phyloP scores from a whole-genome alignment of 2,888 invertebrate genomes.

The Protophormia terraenovae region DNA sequence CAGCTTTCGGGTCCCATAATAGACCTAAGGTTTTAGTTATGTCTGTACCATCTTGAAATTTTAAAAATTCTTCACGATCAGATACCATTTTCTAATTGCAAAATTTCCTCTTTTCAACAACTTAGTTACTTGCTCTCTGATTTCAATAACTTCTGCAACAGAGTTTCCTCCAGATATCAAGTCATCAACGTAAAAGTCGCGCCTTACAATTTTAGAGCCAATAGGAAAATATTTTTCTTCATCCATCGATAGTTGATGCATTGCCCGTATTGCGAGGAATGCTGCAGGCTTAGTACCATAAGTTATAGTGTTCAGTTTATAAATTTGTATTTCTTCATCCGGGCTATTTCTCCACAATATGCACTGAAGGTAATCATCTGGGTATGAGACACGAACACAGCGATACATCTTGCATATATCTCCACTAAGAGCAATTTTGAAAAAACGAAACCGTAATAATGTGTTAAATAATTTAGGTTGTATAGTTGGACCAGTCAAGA shows the following conservation, averaged over 20 bases:
- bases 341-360: too few relatives aligned
- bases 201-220: slow-evolving; percentile 55
- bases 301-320: not conserved
- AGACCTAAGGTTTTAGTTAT: slow-evolving; percentile 46
- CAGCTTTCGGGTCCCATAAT: slow-evolving; percentile 37
- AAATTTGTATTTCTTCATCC: slow-evolving; percentile 1
- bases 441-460: too few relatives aligned
- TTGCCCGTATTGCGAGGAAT: slow-evolving; percentile 19
- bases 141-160: slow-evolving; percentile 17
- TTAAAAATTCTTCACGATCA: slow-evolving; percentile 25
- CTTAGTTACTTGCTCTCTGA: slow-evolving; percentile 28
- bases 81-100: slow-evolving; percentile 62
- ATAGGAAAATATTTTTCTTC: slow-evolving; percentile 57
- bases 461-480: too few relatives aligned
- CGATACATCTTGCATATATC: too few relatives aligned
- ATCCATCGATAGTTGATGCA: slow-evolving; percentile 74
- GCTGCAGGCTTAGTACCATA: too few relatives aligned
- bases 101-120: slow-evolving; percentile 56
- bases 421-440: too few relatives aligned
- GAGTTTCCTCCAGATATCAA: slow-evolving; percentile 51
- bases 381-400: too few relatives aligned
- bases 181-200: slow-evolving; percentile 71
- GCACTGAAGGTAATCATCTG: too few relatives aligned
- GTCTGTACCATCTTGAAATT: slow-evolving; percentile 40
- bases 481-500: too few relatives aligned